Evolutionary conservation across 2,888 invertebrate species (phyloP), one percentile per base, ranked within the genome.

Genomic region (Morinoia aosen): DNA sequence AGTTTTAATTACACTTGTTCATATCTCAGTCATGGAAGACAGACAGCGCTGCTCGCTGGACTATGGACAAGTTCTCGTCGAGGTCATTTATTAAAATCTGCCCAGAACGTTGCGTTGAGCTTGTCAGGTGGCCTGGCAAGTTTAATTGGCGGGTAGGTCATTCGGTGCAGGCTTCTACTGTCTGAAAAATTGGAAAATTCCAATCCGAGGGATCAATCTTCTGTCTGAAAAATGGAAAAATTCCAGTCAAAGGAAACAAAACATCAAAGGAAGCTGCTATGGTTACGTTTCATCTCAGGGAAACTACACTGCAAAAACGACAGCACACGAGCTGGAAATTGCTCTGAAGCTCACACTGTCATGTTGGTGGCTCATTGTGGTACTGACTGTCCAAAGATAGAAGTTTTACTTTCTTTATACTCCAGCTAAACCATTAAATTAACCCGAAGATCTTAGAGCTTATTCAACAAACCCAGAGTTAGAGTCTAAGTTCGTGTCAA

Each of bases 1-100:
- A 93, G 93, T 93, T 93, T 93, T 93, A 93, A 93, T 93, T 57
- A 93, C 93, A 39, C 93, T 57, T 93, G 93, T 57, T 48, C 57
- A 93, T 93, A 93, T 48, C 39, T 93, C 93, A 90, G 40, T 10
- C 48, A 90, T 48, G 48, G 40, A 39, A 39, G 90, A 48, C 40
- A 48, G 93, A 93, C 93, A 93, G 25, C 25, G 88, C 39, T 39
- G 48, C 90, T 90, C 40, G 90, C 39, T 4, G 3, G 40, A 19
- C 19, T 76, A 76, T 76, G 76, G 76, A 19, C 76, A 76, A 76
- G 25, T 76, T 76, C 76, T 76, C 76, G 16, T 76, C 33, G 76
- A 76, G 76, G 76, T 76, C 33, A 76, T 76, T 76, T 16, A 76
- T 76, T 76, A 76, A 76, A 76, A 76, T 76, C 76, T 33, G 76